Percentiles rank a stretch among this genome's conserved stretches.
Evolutionary conservation across 2,888 invertebrate genomes (phyloP).

Genomic region (Emmelina monodactyla): DNA sequence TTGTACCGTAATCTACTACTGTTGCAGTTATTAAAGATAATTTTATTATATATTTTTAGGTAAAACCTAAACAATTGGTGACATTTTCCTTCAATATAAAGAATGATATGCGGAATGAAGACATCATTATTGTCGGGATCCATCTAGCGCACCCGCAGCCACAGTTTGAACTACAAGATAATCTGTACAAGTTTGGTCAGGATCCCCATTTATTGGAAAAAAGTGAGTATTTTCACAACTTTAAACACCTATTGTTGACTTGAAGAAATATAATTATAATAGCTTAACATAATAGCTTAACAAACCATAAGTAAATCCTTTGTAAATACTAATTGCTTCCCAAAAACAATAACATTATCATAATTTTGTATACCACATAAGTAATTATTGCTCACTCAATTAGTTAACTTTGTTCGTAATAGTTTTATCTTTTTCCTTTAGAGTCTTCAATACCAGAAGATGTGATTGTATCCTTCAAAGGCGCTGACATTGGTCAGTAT

Average conservation of each 20-base stretch:
- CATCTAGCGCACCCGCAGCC: slow-evolving; percentile 38
- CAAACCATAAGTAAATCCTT: no score
- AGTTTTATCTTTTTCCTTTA: slow-evolving; percentile 25
- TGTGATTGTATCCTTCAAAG: slow-evolving; percentile 24
- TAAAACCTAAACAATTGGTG: slow-evolving; percentile 28
- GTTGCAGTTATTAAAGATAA: no score
- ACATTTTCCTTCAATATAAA: slow-evolving; percentile 29
- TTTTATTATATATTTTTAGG: no score
- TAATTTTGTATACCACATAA: no score
- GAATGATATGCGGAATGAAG: slow-evolving; percentile 33
- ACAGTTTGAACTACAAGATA: slow-evolving; percentile 28
- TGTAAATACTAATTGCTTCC: no score
- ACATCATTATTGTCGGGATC: slow-evolving; percentile 31
- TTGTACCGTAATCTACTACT: no score
- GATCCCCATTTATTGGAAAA: slow-evolving; percentile 24
- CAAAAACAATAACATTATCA: no score
- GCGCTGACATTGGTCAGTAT: slow-evolving; percentile 37
- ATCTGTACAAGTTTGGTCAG: slow-evolving; percentile 30
- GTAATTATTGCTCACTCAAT: no score
- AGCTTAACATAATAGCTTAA: no score
- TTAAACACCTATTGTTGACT: no score
- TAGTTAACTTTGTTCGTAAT: no score
- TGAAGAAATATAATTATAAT: no score
- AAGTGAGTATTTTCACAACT: slow-evolving; percentile 29
- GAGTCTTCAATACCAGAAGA: slow-evolving; percentile 27